These are phyloP conservation scores for Nomada fucata DNA, from an alignment of 2,888 invertebrate genomes.

Conservation along the genomic window DNA sequence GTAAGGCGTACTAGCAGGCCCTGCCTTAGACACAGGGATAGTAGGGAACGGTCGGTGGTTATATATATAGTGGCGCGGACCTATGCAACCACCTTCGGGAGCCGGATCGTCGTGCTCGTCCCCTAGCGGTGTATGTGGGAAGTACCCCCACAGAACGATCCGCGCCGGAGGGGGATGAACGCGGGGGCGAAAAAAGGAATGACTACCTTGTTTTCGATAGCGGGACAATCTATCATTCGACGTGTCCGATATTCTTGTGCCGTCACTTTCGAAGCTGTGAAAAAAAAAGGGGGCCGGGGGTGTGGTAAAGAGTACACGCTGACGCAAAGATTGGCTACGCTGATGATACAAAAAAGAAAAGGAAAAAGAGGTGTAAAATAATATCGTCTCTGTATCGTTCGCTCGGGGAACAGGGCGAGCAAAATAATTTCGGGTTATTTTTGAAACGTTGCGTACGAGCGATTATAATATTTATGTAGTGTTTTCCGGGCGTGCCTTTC, in stretches of 20 bases:
- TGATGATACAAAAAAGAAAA: background rate
- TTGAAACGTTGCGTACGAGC: background rate
- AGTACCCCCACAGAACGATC: too few relatives aligned
- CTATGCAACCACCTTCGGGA: too few relatives aligned
- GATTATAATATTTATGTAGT: background rate
- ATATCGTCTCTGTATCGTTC: background rate
- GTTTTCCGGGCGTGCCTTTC: background rate
- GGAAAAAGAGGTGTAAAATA: background rate
- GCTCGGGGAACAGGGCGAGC: background rate
- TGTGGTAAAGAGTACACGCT: background rate
- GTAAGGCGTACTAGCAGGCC: too few relatives aligned
- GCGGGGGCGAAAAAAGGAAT: conserved; percentile 44
- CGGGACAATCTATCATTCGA: conserved; percentile 66
- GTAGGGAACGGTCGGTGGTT: too few relatives aligned
- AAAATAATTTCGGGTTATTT: background rate
- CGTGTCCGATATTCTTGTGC: conserved; percentile 44
- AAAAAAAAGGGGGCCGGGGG: background rate
- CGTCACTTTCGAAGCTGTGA: conserved; percentile 25
- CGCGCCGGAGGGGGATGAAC: conserved; percentile 6
- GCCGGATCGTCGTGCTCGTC: too few relatives aligned
- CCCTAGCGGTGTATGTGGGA: too few relatives aligned
- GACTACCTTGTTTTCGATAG: conserved; percentile 71
- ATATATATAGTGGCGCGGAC: too few relatives aligned
- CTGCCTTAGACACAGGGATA: too few relatives aligned
- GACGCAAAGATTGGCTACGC: background rate